These are phyloP conservation scores for Athalia cordata DNA, from an alignment of 2,888 invertebrate species.

Conservation along the genomic window DNA sequence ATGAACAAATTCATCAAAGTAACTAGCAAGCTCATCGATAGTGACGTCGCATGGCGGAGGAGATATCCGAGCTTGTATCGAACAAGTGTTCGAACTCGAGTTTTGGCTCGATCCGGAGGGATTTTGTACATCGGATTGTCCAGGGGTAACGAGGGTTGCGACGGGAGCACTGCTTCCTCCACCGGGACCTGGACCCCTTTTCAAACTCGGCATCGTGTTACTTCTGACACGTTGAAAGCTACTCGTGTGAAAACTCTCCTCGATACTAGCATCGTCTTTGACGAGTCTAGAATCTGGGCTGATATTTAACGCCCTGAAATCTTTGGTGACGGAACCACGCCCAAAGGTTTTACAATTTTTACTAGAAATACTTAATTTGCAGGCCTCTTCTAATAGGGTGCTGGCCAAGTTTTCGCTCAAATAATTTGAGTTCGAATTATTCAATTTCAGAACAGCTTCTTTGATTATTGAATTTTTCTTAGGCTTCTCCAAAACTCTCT, in stretches of 20 bases:
- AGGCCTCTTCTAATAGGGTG: constrained; percentile 62
- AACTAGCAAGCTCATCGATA: constrained; percentile 95
- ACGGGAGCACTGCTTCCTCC: constrained; percentile 57
- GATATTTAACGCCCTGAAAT: constrained; percentile 67
- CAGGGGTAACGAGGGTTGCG: constrained; percentile 7
- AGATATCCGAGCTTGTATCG: constrained; percentile 84
- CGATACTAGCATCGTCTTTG: constrained; percentile 67
- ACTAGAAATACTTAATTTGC: constrained; percentile 64
- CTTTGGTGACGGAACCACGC: constrained; percentile 66
- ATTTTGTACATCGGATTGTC: constrained; percentile 46
- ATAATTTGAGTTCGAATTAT: constrained; percentile 56
- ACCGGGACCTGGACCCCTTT: constrained; percentile 67
- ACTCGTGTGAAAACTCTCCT: constrained; percentile 62
- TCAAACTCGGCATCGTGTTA: constrained; percentile 71
- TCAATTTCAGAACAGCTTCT: constrained; percentile 68
- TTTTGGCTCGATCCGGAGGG: constrained; percentile 54
- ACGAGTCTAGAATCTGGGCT: constrained; percentile 59
- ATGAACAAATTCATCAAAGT: constrained; percentile 96
- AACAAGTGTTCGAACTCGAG: constrained; percentile 77
- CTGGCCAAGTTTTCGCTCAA: constrained; percentile 60
- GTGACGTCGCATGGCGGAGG: constrained; percentile 89
- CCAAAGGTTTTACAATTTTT: constrained; percentile 63
- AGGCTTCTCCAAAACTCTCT: constrained; percentile 61
- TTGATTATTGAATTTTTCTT: constrained; percentile 64
- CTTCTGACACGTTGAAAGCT: constrained; percentile 69